Percentiles rank a stretch among this genome's conserved stretches.
These are phyloP conservation scores for Polyploca ridens DNA, from an alignment of 2,888 invertebrate genomes.

Conservation along the genomic window DNA sequence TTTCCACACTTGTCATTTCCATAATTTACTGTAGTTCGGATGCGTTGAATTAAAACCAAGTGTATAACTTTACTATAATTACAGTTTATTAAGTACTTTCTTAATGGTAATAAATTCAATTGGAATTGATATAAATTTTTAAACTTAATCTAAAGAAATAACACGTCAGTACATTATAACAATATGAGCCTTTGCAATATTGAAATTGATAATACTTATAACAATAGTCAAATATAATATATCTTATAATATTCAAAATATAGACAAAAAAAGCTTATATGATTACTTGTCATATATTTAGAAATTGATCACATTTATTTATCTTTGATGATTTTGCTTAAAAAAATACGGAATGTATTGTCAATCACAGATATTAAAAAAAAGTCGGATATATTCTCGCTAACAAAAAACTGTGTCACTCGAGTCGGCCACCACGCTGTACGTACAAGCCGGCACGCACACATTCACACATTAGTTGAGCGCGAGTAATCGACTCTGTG, in stretches of 20 bases:
- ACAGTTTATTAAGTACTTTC: slow-evolving; percentile 31
- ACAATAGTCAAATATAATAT: neutral
- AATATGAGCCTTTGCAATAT: slow-evolving; percentile 1
- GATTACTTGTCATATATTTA: neutral
- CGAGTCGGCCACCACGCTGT: too few relatives aligned
- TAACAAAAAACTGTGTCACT: too few relatives aligned
- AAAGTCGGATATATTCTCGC: too few relatives aligned
- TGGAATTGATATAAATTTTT: slow-evolving; percentile 14
- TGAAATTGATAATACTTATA: slow-evolving; percentile 2
- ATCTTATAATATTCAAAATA: neutral
- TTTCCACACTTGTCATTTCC: too few relatives aligned
- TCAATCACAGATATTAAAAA: too few relatives aligned
- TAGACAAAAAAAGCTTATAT: neutral
- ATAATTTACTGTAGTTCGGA: neutral
- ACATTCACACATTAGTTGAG: too few relatives aligned
- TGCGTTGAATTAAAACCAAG: slow-evolving; percentile 4
- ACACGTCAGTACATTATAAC: neutral
- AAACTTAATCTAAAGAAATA: neutral
- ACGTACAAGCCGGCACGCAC: too few relatives aligned
- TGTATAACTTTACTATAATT: slow-evolving; percentile 16
- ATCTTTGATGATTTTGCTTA: neutral
- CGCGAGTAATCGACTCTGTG: too few relatives aligned
- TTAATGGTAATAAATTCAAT: slow-evolving; percentile 41
- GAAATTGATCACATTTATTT: neutral
- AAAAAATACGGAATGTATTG: neutral